These are phyloP conservation scores for Strigamia maritima DNA, from an alignment of 2,888 invertebrate genomes.

Conservation along the genomic window DNA sequence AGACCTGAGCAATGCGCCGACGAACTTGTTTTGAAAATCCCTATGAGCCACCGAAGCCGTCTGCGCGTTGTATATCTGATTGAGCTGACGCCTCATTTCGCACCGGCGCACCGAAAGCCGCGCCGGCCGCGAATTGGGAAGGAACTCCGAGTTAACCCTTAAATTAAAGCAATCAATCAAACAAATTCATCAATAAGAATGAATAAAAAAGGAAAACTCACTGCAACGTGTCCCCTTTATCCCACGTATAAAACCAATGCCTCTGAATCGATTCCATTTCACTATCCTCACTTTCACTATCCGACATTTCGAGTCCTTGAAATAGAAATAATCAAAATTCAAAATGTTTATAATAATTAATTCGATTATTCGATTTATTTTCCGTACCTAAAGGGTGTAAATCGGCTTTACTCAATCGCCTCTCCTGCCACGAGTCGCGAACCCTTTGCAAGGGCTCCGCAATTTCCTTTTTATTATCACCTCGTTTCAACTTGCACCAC, in stretches of 20 bases:
- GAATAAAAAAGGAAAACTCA: not conserved
- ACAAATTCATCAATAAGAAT: not conserved
- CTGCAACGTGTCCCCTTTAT: slow-evolving; percentile 38
- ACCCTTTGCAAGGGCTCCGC: slow-evolving; percentile 42
- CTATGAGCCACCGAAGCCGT: slow-evolving; percentile 46
- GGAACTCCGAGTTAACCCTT: slow-evolving; percentile 40
- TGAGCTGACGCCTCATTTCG: slow-evolving; percentile 56
- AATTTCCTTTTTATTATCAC: not conserved
- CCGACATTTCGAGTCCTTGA: slow-evolving; percentile 45
- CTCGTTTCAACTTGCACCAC: not conserved
- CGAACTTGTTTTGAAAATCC: slow-evolving; percentile 45
- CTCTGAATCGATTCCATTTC: slow-evolving; percentile 43
- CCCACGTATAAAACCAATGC: slow-evolving; percentile 43
- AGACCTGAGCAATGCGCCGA: slow-evolving; percentile 51
- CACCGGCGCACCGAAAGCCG: slow-evolving; percentile 42
- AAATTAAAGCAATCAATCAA: slow-evolving; percentile 8
- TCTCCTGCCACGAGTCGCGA: slow-evolving; percentile 42
- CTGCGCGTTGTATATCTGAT: slow-evolving; percentile 51
- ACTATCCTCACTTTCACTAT: slow-evolving; percentile 48
- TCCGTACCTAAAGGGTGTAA: slow-evolving; percentile 51
- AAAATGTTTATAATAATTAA: not conserved
- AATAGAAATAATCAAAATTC: not conserved
- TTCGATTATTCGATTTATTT: not conserved
- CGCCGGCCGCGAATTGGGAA: slow-evolving; percentile 39
- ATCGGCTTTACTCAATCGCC: slow-evolving; percentile 45